Percentiles rank a stretch among this genome's conserved stretches.
Evolutionary conservation across 2,888 invertebrate genomes (phyloP).

Genomic region (Unio delphinus): DNA sequence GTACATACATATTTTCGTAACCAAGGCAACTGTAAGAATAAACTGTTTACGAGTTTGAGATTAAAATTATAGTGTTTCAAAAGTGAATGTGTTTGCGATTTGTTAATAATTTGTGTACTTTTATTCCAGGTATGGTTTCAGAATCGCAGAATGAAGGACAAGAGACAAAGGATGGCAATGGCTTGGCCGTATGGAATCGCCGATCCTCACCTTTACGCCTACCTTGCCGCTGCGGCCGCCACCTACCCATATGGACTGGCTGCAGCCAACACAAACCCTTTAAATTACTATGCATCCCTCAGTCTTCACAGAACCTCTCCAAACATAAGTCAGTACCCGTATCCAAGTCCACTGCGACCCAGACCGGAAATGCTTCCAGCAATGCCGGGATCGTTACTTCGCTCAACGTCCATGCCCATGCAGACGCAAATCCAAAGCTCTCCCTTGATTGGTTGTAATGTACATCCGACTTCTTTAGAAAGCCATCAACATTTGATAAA

Average conservation of each 20-base stretch:
- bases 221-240: constrained; percentile 88
- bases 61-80: too few relatives aligned
- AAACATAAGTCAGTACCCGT: constrained; percentile 34
- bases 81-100: too few relatives aligned
- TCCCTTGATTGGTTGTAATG: constrained; percentile 11
- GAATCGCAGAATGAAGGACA: constrained; percentile 97
- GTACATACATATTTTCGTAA: too few relatives aligned
- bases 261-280: constrained; percentile 39
- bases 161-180: constrained; percentile 92
- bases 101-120: not conserved
- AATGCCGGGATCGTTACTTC: constrained; percentile 40
- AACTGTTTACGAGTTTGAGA: too few relatives aligned
- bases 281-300: constrained; percentile 57
- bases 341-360: constrained; percentile 42
- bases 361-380: constrained; percentile 45
- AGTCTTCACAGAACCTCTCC: constrained; percentile 39
- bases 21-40: too few relatives aligned
- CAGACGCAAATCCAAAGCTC: constrained; percentile 26
- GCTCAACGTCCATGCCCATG: constrained; percentile 21
- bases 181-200: constrained; percentile 87
- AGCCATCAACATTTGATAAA: constrained; percentile 24
- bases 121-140: constrained; percentile 86
- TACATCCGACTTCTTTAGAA: constrained; percentile 17
- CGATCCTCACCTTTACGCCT: constrained; percentile 90
- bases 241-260: constrained; percentile 58